Conservation (phyloP, 2,888 invertebrate species). For the Epirrhoe tristata region DNA sequence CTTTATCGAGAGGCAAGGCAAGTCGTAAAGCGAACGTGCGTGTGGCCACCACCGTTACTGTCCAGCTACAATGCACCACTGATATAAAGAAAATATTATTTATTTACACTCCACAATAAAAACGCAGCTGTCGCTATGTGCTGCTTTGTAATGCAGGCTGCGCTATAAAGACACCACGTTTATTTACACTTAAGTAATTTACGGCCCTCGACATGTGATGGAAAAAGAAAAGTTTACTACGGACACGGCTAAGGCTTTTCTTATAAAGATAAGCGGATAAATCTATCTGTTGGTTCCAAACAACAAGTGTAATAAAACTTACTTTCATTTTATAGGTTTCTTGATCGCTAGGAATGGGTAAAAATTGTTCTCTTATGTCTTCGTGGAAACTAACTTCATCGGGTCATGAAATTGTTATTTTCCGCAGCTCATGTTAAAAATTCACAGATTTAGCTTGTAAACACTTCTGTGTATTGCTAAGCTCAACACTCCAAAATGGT, state of each 20-base stretch:
- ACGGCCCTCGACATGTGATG: slow-evolving; percentile 50
- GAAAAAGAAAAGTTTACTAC: slow-evolving; percentile 55
- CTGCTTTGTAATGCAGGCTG: slow-evolving; percentile 69
- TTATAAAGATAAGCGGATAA: slow-evolving; percentile 28
- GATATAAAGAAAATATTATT: slow-evolving; percentile 85
- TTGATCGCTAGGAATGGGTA: neutral
- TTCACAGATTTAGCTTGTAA: neutral
- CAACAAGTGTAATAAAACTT: slow-evolving; percentile 25
- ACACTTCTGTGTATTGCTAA: neutral
- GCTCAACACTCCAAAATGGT: too few relatives aligned
- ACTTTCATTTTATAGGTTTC: slow-evolving; percentile 12
- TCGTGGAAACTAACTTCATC: neutral
- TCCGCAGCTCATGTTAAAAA: neutral
- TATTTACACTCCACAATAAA: slow-evolving; percentile 80
- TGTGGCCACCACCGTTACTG: slow-evolving; percentile 81
- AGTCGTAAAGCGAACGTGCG: slow-evolving; percentile 72
- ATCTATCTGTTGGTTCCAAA: slow-evolving; percentile 15
- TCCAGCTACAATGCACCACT: slow-evolving; percentile 79
- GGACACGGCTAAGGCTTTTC: slow-evolving; percentile 22
- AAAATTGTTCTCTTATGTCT: neutral
- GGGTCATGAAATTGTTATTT: neutral
- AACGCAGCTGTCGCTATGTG: slow-evolving; percentile 71
- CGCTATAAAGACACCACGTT: slow-evolving; percentile 57
- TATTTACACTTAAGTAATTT: slow-evolving; percentile 63
- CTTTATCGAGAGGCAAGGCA: slow-evolving; percentile 48